Percentiles rank a stretch among this genome's conserved stretches.
phyloP scores from a whole-genome alignment of 2,888 invertebrate species.

The Schizotus pectinicornis region DNA sequence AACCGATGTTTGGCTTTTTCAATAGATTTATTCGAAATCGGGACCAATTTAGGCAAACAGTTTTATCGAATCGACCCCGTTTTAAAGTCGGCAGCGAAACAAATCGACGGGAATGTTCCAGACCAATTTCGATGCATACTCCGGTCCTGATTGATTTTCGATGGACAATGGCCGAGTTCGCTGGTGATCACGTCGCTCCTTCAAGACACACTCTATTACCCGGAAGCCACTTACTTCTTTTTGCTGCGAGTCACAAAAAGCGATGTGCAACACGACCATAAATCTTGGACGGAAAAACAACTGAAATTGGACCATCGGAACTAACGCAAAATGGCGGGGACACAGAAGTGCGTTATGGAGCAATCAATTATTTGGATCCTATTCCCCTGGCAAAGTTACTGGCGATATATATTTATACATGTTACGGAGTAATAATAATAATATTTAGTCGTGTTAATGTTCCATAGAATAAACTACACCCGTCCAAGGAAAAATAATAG shows the following conservation, averaged over 20 bases:
- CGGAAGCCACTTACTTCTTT: constrained; percentile 30
- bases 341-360: constrained; percentile 41
- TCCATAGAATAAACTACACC: too few relatives aligned
- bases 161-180: constrained; percentile 1
- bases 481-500: too few relatives aligned
- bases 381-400: constrained; percentile 39
- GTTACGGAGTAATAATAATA: too few relatives aligned
- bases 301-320: constrained; percentile 29
- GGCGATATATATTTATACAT: constrained; percentile 42
- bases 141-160: constrained; percentile 4
- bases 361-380: constrained; percentile 46
- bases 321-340: constrained; percentile 38
- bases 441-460: too few relatives aligned
- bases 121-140: background rate
- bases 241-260: constrained; percentile 34
- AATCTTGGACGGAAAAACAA: constrained; percentile 39
- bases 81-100: too few relatives aligned
- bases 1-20: constrained; percentile 29
- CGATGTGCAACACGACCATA: constrained; percentile 40
- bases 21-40: constrained; percentile 5
- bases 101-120: too few relatives aligned
- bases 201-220: constrained; percentile 17
- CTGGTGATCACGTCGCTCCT: constrained; percentile 1
- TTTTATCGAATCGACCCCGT: background rate
- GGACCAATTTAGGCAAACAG: constrained; percentile 6